Percentiles rank a stretch among this genome's conserved stretches.
Conservation (phyloP, 2,797 vertebrate genomes). For the Zenarchopterus dispar region DNA sequence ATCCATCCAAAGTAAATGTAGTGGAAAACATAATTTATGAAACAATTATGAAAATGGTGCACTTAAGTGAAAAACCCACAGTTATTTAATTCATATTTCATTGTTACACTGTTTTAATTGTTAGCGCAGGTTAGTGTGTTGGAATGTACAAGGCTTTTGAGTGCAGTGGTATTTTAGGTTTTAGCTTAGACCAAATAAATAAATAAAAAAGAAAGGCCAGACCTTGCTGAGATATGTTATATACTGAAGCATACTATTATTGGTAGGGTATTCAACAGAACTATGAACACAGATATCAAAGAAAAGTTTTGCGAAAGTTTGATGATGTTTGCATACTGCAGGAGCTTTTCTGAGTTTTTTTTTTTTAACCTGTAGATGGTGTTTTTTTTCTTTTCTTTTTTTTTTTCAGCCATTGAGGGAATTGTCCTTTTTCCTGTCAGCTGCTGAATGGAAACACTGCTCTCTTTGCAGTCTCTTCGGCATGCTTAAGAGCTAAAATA, state of each 20-base stretch:
- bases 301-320: constrained; percentile 13
- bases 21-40: constrained; percentile 98
- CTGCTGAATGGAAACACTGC: constrained; percentile 32
- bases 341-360: constrained; percentile 1
- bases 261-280: constrained; percentile 16
- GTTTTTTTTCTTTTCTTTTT: constrained; percentile 27
- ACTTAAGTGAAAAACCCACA: constrained; percentile 92
- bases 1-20: constrained; percentile 96
- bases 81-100: constrained; percentile 94
- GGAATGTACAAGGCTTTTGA: constrained; percentile 62
- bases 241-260: constrained; percentile 64
- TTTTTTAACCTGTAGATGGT: constrained; percentile 26
- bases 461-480: constrained; percentile 72
- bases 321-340: constrained; percentile 26
- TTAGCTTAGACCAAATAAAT: constrained; percentile 37
- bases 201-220: constrained; percentile 31
- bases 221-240: constrained; percentile 70
- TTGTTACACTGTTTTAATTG: constrained; percentile 89
- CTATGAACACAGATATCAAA: constrained; percentile 17
- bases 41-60: constrained; percentile 89
- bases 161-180: constrained; percentile 67
- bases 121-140: constrained; percentile 57
- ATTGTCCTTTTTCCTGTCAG: constrained; percentile 59
- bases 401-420: constrained; percentile 66
- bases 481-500: constrained; percentile 79